phyloP scores from a whole-genome alignment of 2,797 vertebrate genomes.

The Enteromius unitaeniatus region DNA sequence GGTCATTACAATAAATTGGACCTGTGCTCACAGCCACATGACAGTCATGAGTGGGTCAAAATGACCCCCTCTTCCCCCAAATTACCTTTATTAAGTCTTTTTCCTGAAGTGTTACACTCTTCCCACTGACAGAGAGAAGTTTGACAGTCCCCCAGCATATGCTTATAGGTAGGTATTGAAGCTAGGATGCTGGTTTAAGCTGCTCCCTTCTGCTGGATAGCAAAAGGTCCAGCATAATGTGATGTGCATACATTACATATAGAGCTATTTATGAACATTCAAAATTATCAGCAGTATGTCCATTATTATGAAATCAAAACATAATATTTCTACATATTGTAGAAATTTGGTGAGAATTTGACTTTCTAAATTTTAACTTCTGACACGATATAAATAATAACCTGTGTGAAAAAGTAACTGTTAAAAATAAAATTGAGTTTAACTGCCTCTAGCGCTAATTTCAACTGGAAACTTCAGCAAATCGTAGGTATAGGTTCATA shows the following conservation, averaged over 20 bases:
- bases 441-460: background rate
- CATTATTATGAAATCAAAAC: background rate
- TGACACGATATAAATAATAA: background rate
- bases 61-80: background rate
- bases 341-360: background rate
- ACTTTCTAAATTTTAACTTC: background rate
- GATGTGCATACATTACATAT: background rate
- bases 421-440: too few species aligned
- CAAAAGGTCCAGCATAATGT: background rate
- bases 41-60: background rate
- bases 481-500: background rate
- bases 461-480: background rate
- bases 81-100: background rate
- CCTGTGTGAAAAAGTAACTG: background rate
- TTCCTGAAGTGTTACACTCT: conserved; percentile 9
- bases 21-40: background rate
- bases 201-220: too few species aligned
- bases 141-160: background rate
- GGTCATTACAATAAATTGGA: background rate
- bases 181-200: too few species aligned
- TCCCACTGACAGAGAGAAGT: background rate
- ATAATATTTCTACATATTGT: too few species aligned
- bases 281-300: background rate
- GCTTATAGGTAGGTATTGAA: too few species aligned
- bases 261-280: background rate